Percentiles rank a stretch among this genome's conserved stretches.
Conservation (phyloP, 1,140 invertebrate genomes). For the Cydia amplana region DNA sequence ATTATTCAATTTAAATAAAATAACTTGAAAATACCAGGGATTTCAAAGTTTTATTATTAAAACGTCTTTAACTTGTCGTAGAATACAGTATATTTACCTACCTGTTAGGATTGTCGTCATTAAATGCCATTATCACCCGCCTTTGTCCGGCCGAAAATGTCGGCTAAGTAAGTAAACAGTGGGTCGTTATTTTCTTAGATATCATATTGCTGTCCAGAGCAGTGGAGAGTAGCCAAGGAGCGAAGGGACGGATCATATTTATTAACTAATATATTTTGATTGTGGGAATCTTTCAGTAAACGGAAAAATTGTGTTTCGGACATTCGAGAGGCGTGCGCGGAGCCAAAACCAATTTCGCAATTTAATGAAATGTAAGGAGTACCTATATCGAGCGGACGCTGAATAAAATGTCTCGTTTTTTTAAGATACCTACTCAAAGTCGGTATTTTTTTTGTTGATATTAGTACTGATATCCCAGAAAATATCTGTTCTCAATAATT, state of each 20-base stretch:
- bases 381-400: too few species aligned
- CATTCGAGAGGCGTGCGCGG: too few species aligned
- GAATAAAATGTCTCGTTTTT: too few species aligned
- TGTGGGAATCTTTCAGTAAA: too few species aligned
- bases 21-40: not conserved
- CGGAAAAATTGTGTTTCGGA: too few species aligned
- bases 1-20: too few species aligned
- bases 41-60: not conserved
- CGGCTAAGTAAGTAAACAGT: slow-evolving; percentile 24
- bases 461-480: too few species aligned
- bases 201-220: not conserved
- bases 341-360: too few species aligned
- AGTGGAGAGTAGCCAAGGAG: not conserved
- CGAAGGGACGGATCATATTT: not conserved
- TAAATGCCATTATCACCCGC: not conserved
- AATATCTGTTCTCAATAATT: too few species aligned
- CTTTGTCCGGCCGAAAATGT: slow-evolving; percentile 9
- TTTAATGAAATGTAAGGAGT: too few species aligned
- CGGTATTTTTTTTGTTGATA: too few species aligned
- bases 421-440: too few species aligned
- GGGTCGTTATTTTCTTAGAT: not conserved
- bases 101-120: not conserved
- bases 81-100: not conserved
- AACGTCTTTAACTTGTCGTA: not conserved
- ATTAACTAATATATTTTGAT: not conserved